These are phyloP conservation scores for Pherbina coryleti DNA, from an alignment of 2,888 invertebrate species.

Conservation along the genomic window DNA sequence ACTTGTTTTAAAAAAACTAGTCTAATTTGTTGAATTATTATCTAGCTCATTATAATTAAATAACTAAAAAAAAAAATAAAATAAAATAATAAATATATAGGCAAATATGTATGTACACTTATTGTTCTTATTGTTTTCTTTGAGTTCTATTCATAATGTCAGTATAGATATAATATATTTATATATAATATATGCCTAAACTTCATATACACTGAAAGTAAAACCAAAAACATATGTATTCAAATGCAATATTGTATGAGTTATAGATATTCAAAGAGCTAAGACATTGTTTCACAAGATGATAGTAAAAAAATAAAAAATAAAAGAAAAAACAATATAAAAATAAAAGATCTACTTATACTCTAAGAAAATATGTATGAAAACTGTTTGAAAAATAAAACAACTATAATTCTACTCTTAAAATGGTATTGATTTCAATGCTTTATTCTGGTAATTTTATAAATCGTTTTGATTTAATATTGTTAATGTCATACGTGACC, in stretches of 20 bases:
- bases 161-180: slow-evolving; percentile 6
- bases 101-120: background rate
- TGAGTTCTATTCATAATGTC: background rate
- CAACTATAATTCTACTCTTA: background rate
- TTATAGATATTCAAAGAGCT: slow-evolving; percentile 29
- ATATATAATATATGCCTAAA: slow-evolving; percentile 6
- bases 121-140: background rate
- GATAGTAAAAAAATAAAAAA: background rate
- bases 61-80: background rate
- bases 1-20: slow-evolving; percentile 21
- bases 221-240: slow-evolving; percentile 1
- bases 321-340: slow-evolving; percentile 1
- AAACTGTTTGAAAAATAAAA: slow-evolving; percentile 15
- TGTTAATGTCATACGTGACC: no score
- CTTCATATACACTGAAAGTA: slow-evolving; percentile 2
- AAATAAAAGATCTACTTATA: slow-evolving; percentile 10
- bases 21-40: slow-evolving; percentile 22
- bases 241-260: slow-evolving; percentile 21
- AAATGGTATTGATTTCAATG: background rate
- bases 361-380: slow-evolving; percentile 1
- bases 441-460: no score
- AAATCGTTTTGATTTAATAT: no score
- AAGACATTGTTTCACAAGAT: slow-evolving; percentile 36
- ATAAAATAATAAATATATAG: background rate
- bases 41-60: background rate